These are phyloP conservation scores for Pseudolaguvia tuberculata DNA, from an alignment of 2,113 vertebrate genomes.

Conservation along the genomic window DNA sequence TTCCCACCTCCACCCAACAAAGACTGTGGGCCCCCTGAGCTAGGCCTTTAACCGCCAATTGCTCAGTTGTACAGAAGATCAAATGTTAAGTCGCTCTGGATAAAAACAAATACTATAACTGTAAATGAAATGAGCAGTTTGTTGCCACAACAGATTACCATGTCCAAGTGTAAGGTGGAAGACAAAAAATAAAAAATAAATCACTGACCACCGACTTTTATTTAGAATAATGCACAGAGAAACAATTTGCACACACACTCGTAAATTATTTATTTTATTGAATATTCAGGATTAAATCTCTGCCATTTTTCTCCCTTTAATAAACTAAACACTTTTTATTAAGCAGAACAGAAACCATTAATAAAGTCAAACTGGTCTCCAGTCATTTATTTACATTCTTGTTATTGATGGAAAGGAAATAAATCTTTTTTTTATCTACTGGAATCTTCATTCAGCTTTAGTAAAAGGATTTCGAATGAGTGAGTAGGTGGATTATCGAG, in stretches of 20 bases:
- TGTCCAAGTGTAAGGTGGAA: not conserved
- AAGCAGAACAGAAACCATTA: conserved; percentile 34
- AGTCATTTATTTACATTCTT: conserved; percentile 38
- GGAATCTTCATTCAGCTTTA: conserved; percentile 15
- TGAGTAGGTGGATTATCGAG: not conserved
- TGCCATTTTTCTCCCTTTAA: conserved; percentile 30
- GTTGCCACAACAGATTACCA: not conserved
- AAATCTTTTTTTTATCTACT: conserved; percentile 22
- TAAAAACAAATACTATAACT: too few species aligned
- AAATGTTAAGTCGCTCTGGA: too few species aligned
- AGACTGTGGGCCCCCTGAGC: too few species aligned
- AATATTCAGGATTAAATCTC: conserved; percentile 45
- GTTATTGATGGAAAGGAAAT: not conserved
- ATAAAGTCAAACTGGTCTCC: conserved; percentile 23
- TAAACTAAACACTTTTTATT: conserved; percentile 37
- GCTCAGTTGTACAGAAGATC: too few species aligned
- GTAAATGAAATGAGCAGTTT: too few species aligned
- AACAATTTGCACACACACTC: conserved; percentile 59
- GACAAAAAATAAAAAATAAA: not conserved
- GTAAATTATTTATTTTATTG: conserved; percentile 61
- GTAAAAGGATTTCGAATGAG: not conserved
- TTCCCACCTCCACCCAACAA: too few species aligned
- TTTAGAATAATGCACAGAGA: conserved; percentile 45
- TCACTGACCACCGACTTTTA: conserved; percentile 42
- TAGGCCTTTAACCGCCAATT: too few species aligned